These are phyloP conservation scores for Eurystomus glaucurus DNA, from an alignment of 2,797 vertebrate genomes.

Conservation along the genomic window DNA sequence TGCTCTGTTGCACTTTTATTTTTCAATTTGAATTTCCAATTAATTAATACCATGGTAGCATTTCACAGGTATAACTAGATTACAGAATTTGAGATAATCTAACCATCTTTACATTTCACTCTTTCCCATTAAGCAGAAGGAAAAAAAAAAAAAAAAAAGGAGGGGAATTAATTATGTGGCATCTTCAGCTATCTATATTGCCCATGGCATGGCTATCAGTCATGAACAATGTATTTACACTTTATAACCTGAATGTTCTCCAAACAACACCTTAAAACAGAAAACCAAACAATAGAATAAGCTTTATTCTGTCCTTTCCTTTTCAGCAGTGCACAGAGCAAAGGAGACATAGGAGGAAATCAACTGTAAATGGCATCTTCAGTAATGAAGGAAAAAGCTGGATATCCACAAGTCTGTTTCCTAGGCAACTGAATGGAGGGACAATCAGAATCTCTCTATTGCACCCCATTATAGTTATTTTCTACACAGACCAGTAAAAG, in stretches of 20 bases:
- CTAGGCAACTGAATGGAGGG: conserved; percentile 79
- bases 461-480: conserved; percentile 62
- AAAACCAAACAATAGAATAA: conserved; percentile 24
- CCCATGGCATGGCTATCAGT: background rate
- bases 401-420: conserved; percentile 81
- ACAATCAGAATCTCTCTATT: conserved; percentile 73
- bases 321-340: conserved; percentile 48
- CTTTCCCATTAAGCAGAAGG: background rate
- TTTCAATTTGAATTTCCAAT: background rate
- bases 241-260: conserved; percentile 38
- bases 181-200: conserved; percentile 22
- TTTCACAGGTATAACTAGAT: background rate
- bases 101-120: background rate
- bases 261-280: conserved; percentile 49
- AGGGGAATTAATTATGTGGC: background rate
- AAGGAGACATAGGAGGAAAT: conserved; percentile 68
- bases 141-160: background rate
- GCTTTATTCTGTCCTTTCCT: conserved; percentile 59
- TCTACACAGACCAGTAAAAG: conserved; percentile 57
- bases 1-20: background rate
- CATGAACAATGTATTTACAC: conserved; percentile 3
- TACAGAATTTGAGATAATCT: background rate
- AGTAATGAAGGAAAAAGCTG: conserved; percentile 77
- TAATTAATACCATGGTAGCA: background rate
- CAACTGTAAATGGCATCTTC: conserved; percentile 75